Evolutionary conservation across 2,888 invertebrate species (phyloP).

Genomic region (Catocala nupta): DNA sequence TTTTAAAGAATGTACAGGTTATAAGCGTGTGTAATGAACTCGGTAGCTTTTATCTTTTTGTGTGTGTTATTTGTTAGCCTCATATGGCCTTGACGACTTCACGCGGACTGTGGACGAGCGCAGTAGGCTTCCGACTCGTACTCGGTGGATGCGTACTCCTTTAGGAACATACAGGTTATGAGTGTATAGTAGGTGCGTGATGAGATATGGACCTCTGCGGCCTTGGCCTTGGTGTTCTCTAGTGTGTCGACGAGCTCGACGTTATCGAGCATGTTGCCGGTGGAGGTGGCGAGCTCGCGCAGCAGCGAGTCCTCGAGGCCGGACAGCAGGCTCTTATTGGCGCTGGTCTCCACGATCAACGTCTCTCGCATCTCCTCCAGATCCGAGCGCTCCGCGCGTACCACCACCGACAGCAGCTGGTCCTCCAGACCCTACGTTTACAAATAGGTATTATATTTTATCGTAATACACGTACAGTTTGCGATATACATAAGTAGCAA

Average conservation of each 20-base stretch:
- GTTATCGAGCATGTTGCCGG: conserved; percentile 97
- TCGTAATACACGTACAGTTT: neutral
- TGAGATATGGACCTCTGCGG: conserved; percentile 89
- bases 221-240: conserved; percentile 96
- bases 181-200: no score
- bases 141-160: no score
- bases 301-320: conserved; percentile 95
- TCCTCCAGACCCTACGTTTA: conserved; percentile 92
- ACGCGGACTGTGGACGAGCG: no score
- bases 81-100: no score
- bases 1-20: no score
- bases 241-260: conserved; percentile 94
- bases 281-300: conserved; percentile 93
- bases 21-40: neutral
- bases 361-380: conserved; percentile 95
- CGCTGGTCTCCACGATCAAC: conserved; percentile 94
- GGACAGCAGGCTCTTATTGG: conserved; percentile 94
- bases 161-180: no score
- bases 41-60: neutral
- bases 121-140: no score
- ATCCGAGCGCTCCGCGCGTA: conserved; percentile 94
- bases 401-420: conserved; percentile 96
- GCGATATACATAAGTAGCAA: no score
- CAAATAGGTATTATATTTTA: neutral
- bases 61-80: neutral